Evolutionary conservation across 2,113 vertebrate genomes (phyloP), one percentile per base, ranked within the genome.

Genomic region (Plotosus lineatus): DNA sequence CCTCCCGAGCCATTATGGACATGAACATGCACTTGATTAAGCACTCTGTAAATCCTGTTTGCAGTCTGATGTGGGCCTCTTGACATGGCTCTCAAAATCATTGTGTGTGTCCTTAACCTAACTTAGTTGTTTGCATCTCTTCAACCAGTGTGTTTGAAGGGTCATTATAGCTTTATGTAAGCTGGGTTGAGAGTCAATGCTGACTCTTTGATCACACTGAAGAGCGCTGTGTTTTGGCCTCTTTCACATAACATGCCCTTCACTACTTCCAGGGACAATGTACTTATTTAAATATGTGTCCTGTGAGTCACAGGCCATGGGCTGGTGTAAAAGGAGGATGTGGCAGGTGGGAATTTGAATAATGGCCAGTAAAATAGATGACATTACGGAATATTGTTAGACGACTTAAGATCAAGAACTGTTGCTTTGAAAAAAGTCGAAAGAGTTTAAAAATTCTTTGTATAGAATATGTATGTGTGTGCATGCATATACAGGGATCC

Each of bases 41-140:
- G 40, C 38, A 80, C 77, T 77, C 46, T 82, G 82, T 66, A 77
- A 77, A 80, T 36, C 61, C 66, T 76, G 74, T 48, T 83, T 78
- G 78, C 68, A 73, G 53, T 26, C 50, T 78, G 63, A 21, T 40
- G 55, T 40, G 48, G 75, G 55, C 81, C 78, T 78, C 72, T 83
- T 80, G 75, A 81, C 68, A 71, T 68, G 23, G 11, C 60, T 53
- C 58, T 56, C 60, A 3, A 31, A 69, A 48, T 71, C 75, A 66
- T 23, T 61, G 65, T 38, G 51, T 51, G 26, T 61, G 75, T 12
- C 66, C 85, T 66, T 66, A 80, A 78, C 75, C 51, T 81, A 53
- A 78, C 85, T 83, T 83, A 75, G 68, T 58, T 75, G 50, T 68
- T 58, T 8, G n/a, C 80, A 48, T 73, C 63, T 36, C 26, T 77